These are phyloP conservation scores for Drosophila kikkawai DNA, from an alignment of 1,140 invertebrate species.

Conservation along the genomic window DNA sequence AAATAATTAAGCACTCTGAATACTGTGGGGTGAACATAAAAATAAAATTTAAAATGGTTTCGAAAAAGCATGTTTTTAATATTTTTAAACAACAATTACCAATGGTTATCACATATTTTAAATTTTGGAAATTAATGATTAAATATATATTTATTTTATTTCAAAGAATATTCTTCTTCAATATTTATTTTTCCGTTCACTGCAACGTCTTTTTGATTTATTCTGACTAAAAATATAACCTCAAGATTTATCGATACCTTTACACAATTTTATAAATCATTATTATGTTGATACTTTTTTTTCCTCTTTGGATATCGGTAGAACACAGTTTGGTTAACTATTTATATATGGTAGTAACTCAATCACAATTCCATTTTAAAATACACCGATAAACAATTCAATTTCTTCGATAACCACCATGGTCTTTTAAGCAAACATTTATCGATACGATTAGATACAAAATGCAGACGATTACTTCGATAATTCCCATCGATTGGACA, in stretches of 20 bases:
- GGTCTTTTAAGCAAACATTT: too few relatives aligned
- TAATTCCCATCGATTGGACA: slow-evolving; percentile 79
- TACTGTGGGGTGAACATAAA: not conserved
- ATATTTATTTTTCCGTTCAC: not conserved
- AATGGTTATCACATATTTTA: too few relatives aligned
- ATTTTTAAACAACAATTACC: not conserved
- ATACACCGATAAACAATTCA: too few relatives aligned
- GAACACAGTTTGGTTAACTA: too few relatives aligned
- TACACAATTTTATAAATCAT: not conserved
- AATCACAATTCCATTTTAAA: not conserved
- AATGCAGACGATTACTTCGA: slow-evolving; percentile 40
- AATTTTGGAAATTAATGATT: too few relatives aligned
- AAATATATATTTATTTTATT: not conserved
- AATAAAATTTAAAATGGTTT: not conserved
- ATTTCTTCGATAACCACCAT: not conserved
- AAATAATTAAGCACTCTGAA: not conserved
- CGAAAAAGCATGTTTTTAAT: not conserved
- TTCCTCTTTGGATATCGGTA: not conserved
- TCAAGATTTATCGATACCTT: not conserved
- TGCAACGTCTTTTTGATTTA: not conserved
- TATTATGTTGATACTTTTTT: not conserved
- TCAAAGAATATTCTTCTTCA: not conserved
- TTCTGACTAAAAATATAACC: not conserved
- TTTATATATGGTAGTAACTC: not conserved
- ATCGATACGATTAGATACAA: not conserved